Evolutionary conservation across 2,888 invertebrate species (phyloP).

Genomic region (Pimpla rufipes): DNA sequence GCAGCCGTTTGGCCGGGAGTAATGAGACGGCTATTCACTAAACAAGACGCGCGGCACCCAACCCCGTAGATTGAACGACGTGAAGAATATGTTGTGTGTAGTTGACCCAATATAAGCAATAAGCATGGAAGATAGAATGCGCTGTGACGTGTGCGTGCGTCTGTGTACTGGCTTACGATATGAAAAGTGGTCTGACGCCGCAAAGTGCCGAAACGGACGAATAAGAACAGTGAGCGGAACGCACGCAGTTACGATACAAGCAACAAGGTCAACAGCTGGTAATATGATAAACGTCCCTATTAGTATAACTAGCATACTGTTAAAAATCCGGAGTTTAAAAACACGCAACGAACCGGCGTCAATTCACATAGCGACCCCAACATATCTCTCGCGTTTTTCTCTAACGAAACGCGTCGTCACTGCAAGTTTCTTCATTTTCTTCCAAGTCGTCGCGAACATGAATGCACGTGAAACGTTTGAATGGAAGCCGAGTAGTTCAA

Average conservation of each 20-base stretch:
- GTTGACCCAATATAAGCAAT: background rate
- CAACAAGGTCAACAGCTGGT: background rate
- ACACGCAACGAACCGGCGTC: no score
- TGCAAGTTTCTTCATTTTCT: no score
- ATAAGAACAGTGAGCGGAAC: background rate
- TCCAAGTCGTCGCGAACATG: no score
- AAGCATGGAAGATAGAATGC: background rate
- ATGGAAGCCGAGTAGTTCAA: no score
- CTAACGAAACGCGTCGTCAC: no score
- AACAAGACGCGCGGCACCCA: constrained; percentile 32
- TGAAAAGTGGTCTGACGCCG: background rate
- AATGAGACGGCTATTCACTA: constrained; percentile 51
- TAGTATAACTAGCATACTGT: no score
- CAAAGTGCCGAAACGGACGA: background rate
- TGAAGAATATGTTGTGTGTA: background rate
- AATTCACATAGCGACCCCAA: no score
- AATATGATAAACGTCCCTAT: background rate
- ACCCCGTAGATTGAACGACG: constrained; percentile 36
- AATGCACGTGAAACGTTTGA: no score
- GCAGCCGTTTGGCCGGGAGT: constrained; percentile 25
- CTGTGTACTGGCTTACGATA: background rate
- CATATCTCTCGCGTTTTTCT: no score
- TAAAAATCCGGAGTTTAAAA: no score
- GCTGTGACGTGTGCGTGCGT: constrained; percentile 16
- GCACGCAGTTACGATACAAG: background rate